Evolutionary conservation across 2,888 invertebrate species (phyloP), one percentile per base, ranked within the genome.

Genomic region (Platerodrilus igneus): DNA sequence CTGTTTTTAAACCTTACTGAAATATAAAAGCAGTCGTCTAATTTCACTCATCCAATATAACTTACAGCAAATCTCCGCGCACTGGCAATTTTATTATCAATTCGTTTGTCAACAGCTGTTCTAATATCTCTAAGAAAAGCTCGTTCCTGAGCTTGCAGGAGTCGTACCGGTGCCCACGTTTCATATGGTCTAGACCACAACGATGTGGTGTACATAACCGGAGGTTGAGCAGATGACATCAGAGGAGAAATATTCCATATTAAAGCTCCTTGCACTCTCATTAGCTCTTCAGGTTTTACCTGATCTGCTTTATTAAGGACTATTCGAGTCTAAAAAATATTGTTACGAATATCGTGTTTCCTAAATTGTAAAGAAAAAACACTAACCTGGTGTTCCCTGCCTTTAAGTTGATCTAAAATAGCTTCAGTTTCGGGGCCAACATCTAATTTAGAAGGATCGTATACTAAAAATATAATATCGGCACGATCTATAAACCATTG

Each of bases 401-500:
- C 93, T 72, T 94, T 94, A 35, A 94, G 78, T 70, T 93, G 92
- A 69, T 93, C 92, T 55, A 94, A 78, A 62, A 94, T 89, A 43
- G 91, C 90, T 73, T 94, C 92, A 37, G 94, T 88, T 72, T 94
- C 93, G 47, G 89, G 88, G 37, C 94, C 94, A 47, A 93, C 92
- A 66, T 95, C 94, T 55, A 95, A 77, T 72, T 94, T 94, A 19
- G 91, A 86, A 44, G 94, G 93, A 71, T 95, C 95, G 66, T 94
- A 94, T 18, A 94, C 87, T 39, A 95, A 77, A 72, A 94, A 92
- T 64, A 95, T 93, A 54, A 94, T 87, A 66, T 94, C 93, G 14
- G 94, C 93, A 46, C 93, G 79, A 69, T 94, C 93, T 60, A 94
- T 93, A 71, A 95, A 94, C 94, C 94, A 95, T 68, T 93, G 92